Conservation (phyloP, 2,797 vertebrate species). For the Oreonectes daqikongensis region DNA sequence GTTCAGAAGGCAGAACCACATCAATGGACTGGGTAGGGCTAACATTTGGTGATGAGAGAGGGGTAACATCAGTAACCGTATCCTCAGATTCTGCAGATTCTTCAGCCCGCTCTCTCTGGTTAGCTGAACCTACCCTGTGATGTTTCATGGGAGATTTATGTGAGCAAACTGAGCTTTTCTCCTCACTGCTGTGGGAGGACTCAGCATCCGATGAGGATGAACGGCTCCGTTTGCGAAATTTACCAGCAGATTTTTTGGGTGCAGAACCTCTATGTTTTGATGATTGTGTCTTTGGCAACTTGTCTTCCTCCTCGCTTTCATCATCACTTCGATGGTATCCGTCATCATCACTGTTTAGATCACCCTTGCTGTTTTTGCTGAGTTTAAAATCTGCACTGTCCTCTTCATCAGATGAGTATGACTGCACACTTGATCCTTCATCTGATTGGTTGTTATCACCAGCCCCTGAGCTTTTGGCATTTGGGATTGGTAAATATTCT, state of each 20-base stretch:
- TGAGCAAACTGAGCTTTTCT: constrained; percentile 55
- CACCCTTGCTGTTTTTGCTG: constrained; percentile 35
- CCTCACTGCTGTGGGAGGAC: constrained; percentile 69
- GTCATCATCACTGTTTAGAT: constrained; percentile 74
- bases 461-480: constrained; percentile 11
- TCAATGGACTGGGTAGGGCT: constrained; percentile 84
- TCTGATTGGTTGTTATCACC: constrained; percentile 29
- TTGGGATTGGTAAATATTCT: constrained; percentile 26
- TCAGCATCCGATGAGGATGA: constrained; percentile 75
- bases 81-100: constrained; percentile 80
- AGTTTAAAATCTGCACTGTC: constrained; percentile 63
- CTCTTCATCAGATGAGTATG: constrained; percentile 66
- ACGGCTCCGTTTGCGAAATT: constrained; percentile 66
- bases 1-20: constrained; percentile 60
- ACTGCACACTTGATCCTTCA: constrained; percentile 50
- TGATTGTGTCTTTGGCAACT: neutral
- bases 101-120: constrained; percentile 57
- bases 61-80: constrained; percentile 88
- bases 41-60: constrained; percentile 85
- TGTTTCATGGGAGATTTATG: constrained; percentile 32
- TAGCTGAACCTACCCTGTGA: constrained; percentile 39
- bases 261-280: constrained; percentile 9
- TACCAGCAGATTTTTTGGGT: constrained; percentile 69
- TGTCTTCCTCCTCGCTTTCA: constrained; percentile 71
- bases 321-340: constrained; percentile 67